Base-by-base conservation (phyloP, 2,797 vertebrate genomes). In the Cetoscarus ocellatus region DNA sequence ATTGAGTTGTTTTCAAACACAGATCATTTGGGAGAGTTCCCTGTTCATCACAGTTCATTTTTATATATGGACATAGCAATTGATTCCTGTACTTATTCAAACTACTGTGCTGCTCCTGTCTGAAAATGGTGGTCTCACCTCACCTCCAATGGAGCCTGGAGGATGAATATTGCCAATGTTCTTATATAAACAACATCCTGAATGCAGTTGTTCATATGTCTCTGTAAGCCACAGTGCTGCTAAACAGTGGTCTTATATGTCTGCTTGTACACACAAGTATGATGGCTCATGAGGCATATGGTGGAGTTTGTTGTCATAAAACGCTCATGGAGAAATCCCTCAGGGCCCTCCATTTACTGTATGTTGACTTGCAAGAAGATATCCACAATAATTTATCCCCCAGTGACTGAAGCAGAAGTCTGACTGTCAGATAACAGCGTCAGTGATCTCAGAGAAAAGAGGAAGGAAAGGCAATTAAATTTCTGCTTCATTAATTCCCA, bases 391-490 rank as follows among this genome's bases (percentile, higher is more conserved):
- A 67, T 63, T 2, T 45, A 55, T 67, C 48, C 67, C 63, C 67
- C 10, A 38, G 47, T 10, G 76, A 57, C 66, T 44, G 57, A 59
- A 62, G 65, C 57, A 49, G 61, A 17, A 55, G 36, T 48, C 34
- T 60, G 59, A 56, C 52, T 68, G 67, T 61, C 70, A 67, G 58
- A 55, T 10, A 1, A 57, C 53, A 47, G 45, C 53, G 10, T 56
- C 57, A 38, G 11, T 39, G 58, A 50, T 60, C 59, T 50, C 48
- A 53, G 2, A 15, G 58, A 67, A 14, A 34, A 61, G 72, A 56
- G 35, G 6, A 62, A 76, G 34, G 44, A 47, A 49, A 39, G 35
- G 42, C 64, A 81, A 85, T 81, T 81, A 66, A 39, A 67, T 73
- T 15, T 56, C 13, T 70, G 36, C 69, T 61, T 76, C 27, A 42